Percentiles rank a stretch among this genome's conserved stretches.
phyloP scores from a whole-genome alignment of 2,797 vertebrate genomes.

The Cirrhinus mrigala region DNA sequence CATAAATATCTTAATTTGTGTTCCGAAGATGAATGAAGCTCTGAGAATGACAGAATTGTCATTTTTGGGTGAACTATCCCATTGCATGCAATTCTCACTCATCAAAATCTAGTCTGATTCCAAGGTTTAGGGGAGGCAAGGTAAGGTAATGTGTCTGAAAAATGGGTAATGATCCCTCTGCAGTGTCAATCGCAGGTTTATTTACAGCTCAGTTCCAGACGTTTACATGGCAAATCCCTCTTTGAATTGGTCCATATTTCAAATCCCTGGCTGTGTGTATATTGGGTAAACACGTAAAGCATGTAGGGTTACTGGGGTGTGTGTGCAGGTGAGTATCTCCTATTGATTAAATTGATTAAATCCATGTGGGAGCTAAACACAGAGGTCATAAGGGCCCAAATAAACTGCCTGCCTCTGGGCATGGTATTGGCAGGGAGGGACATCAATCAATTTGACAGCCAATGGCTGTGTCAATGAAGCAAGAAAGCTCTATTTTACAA shows the following conservation, averaged over 20 bases:
- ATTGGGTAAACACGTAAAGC: conserved; percentile 29
- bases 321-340: conserved; percentile 23
- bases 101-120: conserved; percentile 1
- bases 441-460: conserved; percentile 69
- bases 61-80: too few species aligned
- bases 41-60: too few species aligned
- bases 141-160: background rate
- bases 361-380: conserved; percentile 44
- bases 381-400: conserved; percentile 65
- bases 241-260: conserved; percentile 11
- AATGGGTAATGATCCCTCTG: background rate
- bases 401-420: conserved; percentile 48
- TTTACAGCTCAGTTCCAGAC: conserved; percentile 36
- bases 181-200: conserved; percentile 5
- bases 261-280: conserved; percentile 30
- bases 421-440: conserved; percentile 65
- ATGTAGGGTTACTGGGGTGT: background rate
- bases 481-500: conserved; percentile 61
- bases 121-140: background rate
- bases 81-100: background rate
- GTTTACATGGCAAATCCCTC: conserved; percentile 54
- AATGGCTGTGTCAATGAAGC: conserved; percentile 52
- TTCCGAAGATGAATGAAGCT: too few species aligned
- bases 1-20: too few species aligned
- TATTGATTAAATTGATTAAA: conserved; percentile 66